phyloP scores from a whole-genome alignment of 2,888 invertebrate genomes.

The Drosophila mayaguana region DNA sequence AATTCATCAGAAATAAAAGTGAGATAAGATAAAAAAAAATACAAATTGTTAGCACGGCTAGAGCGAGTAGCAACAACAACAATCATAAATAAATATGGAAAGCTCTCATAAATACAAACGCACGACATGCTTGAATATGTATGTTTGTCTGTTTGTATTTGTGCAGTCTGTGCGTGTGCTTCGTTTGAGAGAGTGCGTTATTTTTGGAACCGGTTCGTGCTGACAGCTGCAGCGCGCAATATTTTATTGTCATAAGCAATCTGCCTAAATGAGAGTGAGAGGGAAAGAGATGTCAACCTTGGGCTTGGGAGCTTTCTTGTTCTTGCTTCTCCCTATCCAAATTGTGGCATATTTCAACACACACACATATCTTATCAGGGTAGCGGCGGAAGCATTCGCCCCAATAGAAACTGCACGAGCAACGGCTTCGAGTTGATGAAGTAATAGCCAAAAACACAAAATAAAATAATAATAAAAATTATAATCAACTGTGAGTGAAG shows the following conservation, averaged over 20 bases:
- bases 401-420: constrained; percentile 27
- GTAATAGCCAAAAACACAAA: constrained; percentile 60
- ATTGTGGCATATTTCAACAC: constrained; percentile 22
- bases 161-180: constrained; percentile 16
- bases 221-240: constrained; percentile 65
- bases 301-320: constrained; percentile 64
- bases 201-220: constrained; percentile 69
- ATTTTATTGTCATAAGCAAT: constrained; percentile 35
- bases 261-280: constrained; percentile 37
- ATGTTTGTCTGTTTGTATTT: not conserved
- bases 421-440: constrained; percentile 58
- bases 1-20: constrained; percentile 53
- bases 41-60: constrained; percentile 25
- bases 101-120: constrained; percentile 18
- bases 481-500: constrained; percentile 57
- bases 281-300: constrained; percentile 55
- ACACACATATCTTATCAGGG: constrained; percentile 56
- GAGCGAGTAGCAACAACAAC: constrained; percentile 1
- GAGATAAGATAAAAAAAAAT: constrained; percentile 51
- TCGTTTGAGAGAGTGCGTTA: constrained; percentile 42
- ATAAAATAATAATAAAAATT: constrained; percentile 44
- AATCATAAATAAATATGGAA: constrained; percentile 37
- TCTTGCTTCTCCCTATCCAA: constrained; percentile 7
- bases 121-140: constrained; percentile 1
- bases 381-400: constrained; percentile 53